Conservation (phyloP, 2,888 invertebrate species). For the Carterocephalus palaemon region DNA sequence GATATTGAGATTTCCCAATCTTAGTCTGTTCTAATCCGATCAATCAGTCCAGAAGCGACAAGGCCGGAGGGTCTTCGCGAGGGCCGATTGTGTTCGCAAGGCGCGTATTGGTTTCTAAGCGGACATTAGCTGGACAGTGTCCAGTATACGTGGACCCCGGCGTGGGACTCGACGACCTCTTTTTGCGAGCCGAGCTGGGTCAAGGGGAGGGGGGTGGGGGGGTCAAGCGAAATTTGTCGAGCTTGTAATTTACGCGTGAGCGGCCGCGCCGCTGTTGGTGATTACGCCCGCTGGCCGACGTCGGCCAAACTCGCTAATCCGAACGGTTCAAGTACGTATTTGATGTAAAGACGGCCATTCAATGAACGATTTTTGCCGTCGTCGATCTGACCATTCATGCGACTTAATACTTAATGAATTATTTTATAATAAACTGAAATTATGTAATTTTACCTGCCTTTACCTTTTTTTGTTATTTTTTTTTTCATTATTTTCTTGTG, state of each 20-base stretch:
- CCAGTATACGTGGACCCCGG: slow-evolving; percentile 46
- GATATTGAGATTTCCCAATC: slow-evolving; percentile 27
- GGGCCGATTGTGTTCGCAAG: slow-evolving; percentile 59
- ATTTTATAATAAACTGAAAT: too few species aligned
- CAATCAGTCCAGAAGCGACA: slow-evolving; percentile 55
- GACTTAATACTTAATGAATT: too few species aligned
- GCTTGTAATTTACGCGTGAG: slow-evolving; percentile 74
- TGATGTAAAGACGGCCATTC: slow-evolving; percentile 20
- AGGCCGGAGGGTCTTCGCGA: slow-evolving; percentile 29
- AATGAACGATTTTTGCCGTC: too few species aligned
- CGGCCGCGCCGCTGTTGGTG: slow-evolving; percentile 71
- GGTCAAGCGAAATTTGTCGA: slow-evolving; percentile 42
- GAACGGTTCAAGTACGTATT: slow-evolving; percentile 28
- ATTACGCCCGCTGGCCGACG: slow-evolving; percentile 53
- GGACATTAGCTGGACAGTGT: slow-evolving; percentile 68
- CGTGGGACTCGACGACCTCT: slow-evolving; percentile 25
- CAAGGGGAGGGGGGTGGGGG: slow-evolving; percentile 34
- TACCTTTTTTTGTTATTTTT: too few species aligned
- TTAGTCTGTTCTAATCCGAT: slow-evolving; percentile 41
- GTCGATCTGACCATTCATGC: slow-evolving; percentile 26
- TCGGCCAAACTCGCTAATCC: slow-evolving; percentile 60
- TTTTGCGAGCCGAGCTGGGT: slow-evolving; percentile 17
- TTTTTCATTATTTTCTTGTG: too few species aligned
- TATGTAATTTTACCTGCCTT: too few species aligned
- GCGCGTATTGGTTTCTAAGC: slow-evolving; percentile 61